These are phyloP conservation scores for Pteropus rufus DNA, from an alignment of 2,797 vertebrate species.

Conservation along the genomic window DNA sequence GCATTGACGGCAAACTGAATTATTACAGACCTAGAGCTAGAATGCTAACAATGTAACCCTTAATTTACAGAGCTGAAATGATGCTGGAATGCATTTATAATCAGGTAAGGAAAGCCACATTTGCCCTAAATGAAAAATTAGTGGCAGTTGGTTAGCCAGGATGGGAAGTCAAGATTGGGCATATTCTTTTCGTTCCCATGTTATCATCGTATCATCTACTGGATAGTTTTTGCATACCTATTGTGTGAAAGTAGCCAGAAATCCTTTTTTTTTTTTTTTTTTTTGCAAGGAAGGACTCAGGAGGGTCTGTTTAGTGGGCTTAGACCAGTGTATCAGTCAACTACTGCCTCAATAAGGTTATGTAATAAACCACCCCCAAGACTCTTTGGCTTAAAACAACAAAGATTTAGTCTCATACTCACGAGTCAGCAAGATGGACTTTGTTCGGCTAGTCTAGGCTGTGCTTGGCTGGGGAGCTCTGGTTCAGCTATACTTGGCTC, in stretches of 20 bases:
- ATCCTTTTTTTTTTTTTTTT: background rate
- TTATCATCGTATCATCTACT: background rate
- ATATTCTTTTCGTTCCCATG: background rate
- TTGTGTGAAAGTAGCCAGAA: background rate
- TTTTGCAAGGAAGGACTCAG: background rate
- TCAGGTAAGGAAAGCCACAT: background rate
- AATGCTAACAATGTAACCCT: background rate
- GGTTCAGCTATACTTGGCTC: background rate
- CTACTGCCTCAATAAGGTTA: background rate
- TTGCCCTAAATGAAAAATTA: conserved; percentile 8
- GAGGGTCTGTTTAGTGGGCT: background rate
- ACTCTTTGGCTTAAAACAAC: background rate
- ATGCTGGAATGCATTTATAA: background rate
- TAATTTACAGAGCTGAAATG: background rate
- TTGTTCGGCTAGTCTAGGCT: background rate
- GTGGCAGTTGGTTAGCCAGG: background rate
- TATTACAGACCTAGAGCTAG: background rate
- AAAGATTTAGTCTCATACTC: background rate
- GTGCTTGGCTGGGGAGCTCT: background rate
- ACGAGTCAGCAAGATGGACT: background rate
- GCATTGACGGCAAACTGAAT: background rate
- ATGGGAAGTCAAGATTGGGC: background rate
- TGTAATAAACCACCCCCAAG: background rate
- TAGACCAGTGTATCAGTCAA: background rate
- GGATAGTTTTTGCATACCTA: background rate